Evolutionary conservation across 2,888 invertebrate species (phyloP), one percentile per base, ranked within the genome.

Genomic region (Cryptophagus acutangulus): DNA sequence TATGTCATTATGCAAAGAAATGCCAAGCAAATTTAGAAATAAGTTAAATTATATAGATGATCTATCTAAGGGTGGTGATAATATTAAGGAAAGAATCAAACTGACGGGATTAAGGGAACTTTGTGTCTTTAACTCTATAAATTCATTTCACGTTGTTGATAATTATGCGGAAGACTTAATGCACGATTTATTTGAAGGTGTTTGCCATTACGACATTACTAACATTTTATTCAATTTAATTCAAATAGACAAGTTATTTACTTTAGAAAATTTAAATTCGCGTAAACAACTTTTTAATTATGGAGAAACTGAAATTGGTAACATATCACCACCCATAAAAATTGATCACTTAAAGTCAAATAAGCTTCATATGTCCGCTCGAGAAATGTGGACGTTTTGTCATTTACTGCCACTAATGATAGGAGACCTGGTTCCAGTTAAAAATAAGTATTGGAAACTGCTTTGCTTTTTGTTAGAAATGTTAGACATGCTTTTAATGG

Each of bases 321-420:
- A 47, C 40, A 40, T 43, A 8, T 43, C 8, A 3, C n/a, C 24
- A 6, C 6, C n/a, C n/a, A 20, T 20, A 14, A 17, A 33, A 15
- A 15, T 33, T 33, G 16, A 33, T 8, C 33, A 17, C 4, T 15
- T 33, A 14, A 5, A 33, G 10, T 8, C 33, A 6, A 15, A 10
- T 17, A 41, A 28, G 36, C 24, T 48, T 6, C 41, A 39, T 34
- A 35, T 37, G 17, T 48, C 48, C 17, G 46, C 43, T 17, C 46
- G 35, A 38, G 48, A 46, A 46, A 46, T 41, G 36, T 48, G 46
- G 48, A 46, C 49, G 8, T 44, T 49, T 16, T 8, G 38, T 25
- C 49, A 49, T 17, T 26, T 40, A 33, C 46, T 49, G 15, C 35
- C 46, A 6, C 24, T 49, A 10, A 49, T 46, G 20, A 4, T 46